Evolutionary conservation across 2,113 vertebrate genomes (phyloP), one percentile per base, ranked within the genome.

Genomic region (Macaca nemestrina): DNA sequence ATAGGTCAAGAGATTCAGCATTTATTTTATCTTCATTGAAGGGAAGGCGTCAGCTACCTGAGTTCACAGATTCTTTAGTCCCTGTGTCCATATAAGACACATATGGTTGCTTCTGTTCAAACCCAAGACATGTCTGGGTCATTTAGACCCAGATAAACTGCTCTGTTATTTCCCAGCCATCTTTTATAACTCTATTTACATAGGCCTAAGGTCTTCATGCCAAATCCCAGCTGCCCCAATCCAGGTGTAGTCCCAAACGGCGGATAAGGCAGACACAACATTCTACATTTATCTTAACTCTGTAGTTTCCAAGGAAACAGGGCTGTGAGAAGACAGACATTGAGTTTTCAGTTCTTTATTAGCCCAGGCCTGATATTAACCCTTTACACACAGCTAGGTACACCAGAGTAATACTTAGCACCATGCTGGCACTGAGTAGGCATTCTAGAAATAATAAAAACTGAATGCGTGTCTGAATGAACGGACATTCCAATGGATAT

Each of bases 281-380:
- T 81, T 85, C 85, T 52, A 93, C 70, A 79, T 90, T 96, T 93
- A 94, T 86, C 90, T 88, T 90, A 94, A 94, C 80, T 96, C 45
- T 75, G 84, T 93, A 67, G 96, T 98, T 97, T 95, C 97, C 95
- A 97, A 96, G 97, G 98, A 96, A 97, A 96, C 88, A 61, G 80
- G 38, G 14, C 80, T 43, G 17, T 11, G 30, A 68, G 40, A 88
- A 84, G 35, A 68, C 93, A 93, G 59, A 52, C 61, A 72, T 30
- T 16, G 68, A 90, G 38, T 76, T 90, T 72, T n/a, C 38, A 45
- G 25, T 83, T 61, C 70, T 75, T 20, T 83, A 68, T 87, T 52
- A 88, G 48, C 14, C 1, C 43, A 73, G 25, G 70, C 20, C 45
- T 80, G 25, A 25, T 45, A 18, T 72, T 92, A 57, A 80, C 76